Evolutionary conservation across 2,797 vertebrate species (phyloP).

Genomic region (Centropyge bicolor): DNA sequence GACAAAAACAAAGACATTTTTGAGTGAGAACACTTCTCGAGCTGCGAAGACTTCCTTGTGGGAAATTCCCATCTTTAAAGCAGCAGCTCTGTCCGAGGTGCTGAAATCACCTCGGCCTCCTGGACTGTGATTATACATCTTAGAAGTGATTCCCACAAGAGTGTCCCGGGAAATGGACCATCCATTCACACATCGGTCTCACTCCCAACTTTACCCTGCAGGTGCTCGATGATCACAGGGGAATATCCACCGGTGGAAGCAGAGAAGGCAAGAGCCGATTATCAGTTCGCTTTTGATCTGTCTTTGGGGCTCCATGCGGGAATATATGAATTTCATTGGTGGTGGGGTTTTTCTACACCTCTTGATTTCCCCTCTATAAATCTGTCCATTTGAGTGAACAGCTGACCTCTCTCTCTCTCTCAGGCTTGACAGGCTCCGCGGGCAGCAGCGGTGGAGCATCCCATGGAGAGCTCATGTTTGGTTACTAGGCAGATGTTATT

Average conservation of each 20-base stretch:
- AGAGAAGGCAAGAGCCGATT: slow-evolving; percentile 43
- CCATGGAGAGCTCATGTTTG: slow-evolving; percentile 50
- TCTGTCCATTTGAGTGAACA: slow-evolving; percentile 45
- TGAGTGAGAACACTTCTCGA: neutral
- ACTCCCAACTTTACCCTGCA: slow-evolving; percentile 39
- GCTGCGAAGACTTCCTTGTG: neutral
- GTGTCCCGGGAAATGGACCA: slow-evolving; percentile 27
- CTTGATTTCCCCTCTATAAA: slow-evolving; percentile 31
- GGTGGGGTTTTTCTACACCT: neutral
- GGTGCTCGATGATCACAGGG: slow-evolving; percentile 45
- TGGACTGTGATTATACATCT: slow-evolving; percentile 43
- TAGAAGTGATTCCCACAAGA: slow-evolving; percentile 22
- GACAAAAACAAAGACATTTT: neutral
- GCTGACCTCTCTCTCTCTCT: slow-evolving; percentile 62
- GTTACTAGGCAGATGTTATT: slow-evolving; percentile 84
- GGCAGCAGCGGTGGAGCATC: slow-evolving; percentile 25
- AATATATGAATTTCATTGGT: slow-evolving; percentile 48
- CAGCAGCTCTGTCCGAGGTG: slow-evolving; percentile 30
- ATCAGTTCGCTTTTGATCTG: slow-evolving; percentile 48
- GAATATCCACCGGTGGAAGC: slow-evolving; percentile 38
- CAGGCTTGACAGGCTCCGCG: slow-evolving; percentile 30
- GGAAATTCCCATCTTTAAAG: slow-evolving; percentile 29
- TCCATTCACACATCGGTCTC: slow-evolving; percentile 41
- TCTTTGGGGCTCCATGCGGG: slow-evolving; percentile 34
- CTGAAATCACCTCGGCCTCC: slow-evolving; percentile 46